Evolutionary conservation across 2,888 invertebrate genomes (phyloP).

Genomic region (Galerucella calmariensis): DNA sequence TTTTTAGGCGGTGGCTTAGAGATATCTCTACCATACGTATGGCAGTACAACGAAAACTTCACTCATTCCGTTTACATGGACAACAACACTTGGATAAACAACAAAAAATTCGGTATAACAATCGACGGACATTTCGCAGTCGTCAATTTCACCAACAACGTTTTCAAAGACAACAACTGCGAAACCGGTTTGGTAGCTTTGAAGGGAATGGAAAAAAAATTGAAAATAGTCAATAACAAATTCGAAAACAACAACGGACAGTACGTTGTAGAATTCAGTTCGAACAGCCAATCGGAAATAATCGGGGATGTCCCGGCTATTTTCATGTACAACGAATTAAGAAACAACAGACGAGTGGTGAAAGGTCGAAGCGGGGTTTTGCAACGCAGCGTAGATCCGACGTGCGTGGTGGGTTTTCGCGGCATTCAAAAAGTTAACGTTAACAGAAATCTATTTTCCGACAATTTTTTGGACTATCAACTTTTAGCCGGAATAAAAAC

Average conservation of each 20-base stretch:
- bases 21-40: conserved; percentile 91
- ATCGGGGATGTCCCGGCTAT: conserved; percentile 84
- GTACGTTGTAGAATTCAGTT: conserved; percentile 87
- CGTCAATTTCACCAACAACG: conserved; percentile 86
- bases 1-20: conserved; percentile 82
- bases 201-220: conserved; percentile 96
- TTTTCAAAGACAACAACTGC: conserved; percentile 87
- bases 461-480: conserved; percentile 88
- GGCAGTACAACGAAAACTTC: conserved; percentile 94
- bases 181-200: conserved; percentile 82
- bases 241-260: conserved; percentile 84
- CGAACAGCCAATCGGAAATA: conserved; percentile 93
- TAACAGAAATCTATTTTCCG: conserved; percentile 87
- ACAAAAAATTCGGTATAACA: conserved; percentile 83
- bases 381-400: conserved; percentile 69
- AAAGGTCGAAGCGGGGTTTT: conserved; percentile 57
- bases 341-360: conserved; percentile 71
- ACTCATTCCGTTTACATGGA: conserved; percentile 90
- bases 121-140: conserved; percentile 95
- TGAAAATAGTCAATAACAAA: conserved; percentile 83
- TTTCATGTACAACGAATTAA: conserved; percentile 82
- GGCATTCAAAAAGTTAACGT: conserved; percentile 95
- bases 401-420: conserved; percentile 89
- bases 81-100: conserved; percentile 88
- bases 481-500: conserved; percentile 92